Evolutionary conservation across 1,140 invertebrate genomes (phyloP).

Genomic region (Drosophila serrata): DNA sequence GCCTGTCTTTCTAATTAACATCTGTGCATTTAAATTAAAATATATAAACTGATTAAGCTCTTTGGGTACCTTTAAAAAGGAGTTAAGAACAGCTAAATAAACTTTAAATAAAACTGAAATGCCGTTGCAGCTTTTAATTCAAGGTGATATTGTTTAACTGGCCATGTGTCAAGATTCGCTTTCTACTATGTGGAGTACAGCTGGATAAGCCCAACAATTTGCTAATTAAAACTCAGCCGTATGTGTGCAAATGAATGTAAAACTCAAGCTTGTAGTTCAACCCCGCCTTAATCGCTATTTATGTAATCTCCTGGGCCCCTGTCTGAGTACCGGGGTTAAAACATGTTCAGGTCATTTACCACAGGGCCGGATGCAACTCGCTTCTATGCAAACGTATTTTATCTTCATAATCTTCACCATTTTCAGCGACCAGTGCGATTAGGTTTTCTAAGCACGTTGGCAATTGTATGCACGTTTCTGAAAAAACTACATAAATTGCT

Average conservation of each 20-base stretch:
- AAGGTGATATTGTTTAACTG: not conserved
- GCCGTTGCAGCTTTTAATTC: not conserved
- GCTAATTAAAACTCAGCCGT: conserved; percentile 3
- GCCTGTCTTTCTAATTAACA: not conserved
- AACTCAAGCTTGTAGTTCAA: not conserved
- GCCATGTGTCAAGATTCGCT: not conserved
- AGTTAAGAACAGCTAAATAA: not conserved
- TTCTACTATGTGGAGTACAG: not conserved
- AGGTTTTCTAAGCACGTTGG: conserved; percentile 85
- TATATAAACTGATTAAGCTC: too few species aligned
- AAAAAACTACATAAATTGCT: conserved; percentile 86
- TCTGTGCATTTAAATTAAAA: not conserved
- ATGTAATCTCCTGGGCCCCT: conserved; percentile 3
- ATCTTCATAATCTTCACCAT: conserved; percentile 85
- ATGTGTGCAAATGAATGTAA: conserved; percentile 3
- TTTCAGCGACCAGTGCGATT: conserved; percentile 84
- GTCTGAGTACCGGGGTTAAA: conserved; percentile 8
- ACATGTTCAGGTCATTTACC: conserved; percentile 78
- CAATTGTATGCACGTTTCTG: conserved; percentile 85
- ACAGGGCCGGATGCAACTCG: conserved; percentile 84
- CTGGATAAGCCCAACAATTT: not conserved
- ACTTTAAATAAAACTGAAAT: not conserved
- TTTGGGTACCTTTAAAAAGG: not conserved
- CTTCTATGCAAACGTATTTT: conserved; percentile 84
- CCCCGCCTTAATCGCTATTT: not conserved